A percentile compares a stretch with the other conserved stretches of the same genome.
These are phyloP conservation scores for Brassicogethes aeneus DNA, from an alignment of 2,888 invertebrate species.

Conservation along the genomic window DNA sequence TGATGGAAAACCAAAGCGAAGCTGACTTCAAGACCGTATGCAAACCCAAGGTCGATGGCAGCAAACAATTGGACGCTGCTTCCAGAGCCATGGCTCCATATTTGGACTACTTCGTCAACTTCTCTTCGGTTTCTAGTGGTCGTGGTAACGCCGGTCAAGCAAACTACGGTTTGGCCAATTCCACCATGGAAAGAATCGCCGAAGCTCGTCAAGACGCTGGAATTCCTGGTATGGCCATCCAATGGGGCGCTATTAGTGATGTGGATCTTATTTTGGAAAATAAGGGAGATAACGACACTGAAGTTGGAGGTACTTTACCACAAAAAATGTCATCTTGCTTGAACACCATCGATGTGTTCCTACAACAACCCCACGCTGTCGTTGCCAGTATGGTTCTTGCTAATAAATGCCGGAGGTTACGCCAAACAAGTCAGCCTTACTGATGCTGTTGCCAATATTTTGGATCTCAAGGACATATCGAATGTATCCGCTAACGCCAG, in stretches of 20 bases:
- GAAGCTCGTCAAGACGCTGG: conserved; percentile 77
- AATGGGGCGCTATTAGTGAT: conserved; percentile 99
- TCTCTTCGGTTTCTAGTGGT: conserved; percentile 95
- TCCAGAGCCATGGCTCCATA: too few species aligned
- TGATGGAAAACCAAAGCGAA: too few species aligned
- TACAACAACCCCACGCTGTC: conserved; percentile 81
- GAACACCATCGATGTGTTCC: conserved; percentile 89
- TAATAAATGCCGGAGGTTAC: conserved; percentile 58
- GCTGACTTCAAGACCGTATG: too few species aligned
- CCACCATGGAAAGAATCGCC: conserved; percentile 94
- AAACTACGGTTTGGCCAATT: conserved; percentile 97
- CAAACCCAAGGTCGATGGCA: too few species aligned
- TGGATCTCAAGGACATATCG: conserved; percentile 80
- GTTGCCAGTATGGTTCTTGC: conserved; percentile 79
- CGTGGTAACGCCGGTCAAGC: conserved; percentile 94
- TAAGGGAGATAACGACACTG: conserved; percentile 82
- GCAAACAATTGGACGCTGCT: too few species aligned
- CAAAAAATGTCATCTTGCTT: conserved; percentile 93
- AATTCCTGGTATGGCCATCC: conserved; percentile 80
- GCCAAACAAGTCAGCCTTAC: too few species aligned
- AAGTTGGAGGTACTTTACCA: conserved; percentile 91
- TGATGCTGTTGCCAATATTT: conserved; percentile 80
- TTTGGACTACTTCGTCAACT: too few species aligned
- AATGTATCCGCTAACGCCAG: conserved; percentile 65
- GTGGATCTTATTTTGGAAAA: conserved; percentile 77